A percentile compares a stretch with the other conserved stretches of the same genome.
Evolutionary conservation across 2,797 vertebrate species (phyloP).

Genomic region (Phoxinus dragarum): DNA sequence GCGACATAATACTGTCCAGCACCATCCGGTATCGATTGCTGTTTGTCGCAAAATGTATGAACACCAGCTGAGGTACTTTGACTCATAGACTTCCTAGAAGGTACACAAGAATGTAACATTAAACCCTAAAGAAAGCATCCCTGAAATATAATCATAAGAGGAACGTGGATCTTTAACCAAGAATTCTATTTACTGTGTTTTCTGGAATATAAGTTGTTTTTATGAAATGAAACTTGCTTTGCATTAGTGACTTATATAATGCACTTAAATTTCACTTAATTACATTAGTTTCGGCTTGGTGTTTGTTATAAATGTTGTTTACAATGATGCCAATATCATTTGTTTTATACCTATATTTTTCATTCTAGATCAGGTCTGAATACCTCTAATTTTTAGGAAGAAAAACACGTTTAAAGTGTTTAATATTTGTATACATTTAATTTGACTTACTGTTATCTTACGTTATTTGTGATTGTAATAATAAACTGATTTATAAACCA

Average conservation of each 20-base stretch:
- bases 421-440: no score
- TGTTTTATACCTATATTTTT: neutral
- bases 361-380: neutral
- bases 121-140: neutral
- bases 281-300: neutral
- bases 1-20: conserved; percentile 98
- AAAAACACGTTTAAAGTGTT: neutral
- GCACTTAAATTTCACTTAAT: neutral
- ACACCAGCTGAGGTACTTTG: conserved; percentile 89
- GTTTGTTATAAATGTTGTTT: neutral
- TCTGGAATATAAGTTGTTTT: neutral
- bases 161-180: neutral
- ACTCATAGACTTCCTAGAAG: conserved; percentile 87
- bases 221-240: neutral
- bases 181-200: neutral
- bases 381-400: neutral
- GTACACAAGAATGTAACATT: neutral
- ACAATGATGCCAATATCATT: neutral
- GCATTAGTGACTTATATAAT: neutral
- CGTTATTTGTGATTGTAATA: neutral
- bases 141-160: neutral
- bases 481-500: neutral
- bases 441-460: neutral
- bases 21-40: conserved; percentile 93
- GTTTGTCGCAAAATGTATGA: conserved; percentile 92